Percentiles rank a stretch among this genome's conserved stretches.
phyloP scores from a whole-genome alignment of 2,113 vertebrate genomes.

The Mirza zaza region DNA sequence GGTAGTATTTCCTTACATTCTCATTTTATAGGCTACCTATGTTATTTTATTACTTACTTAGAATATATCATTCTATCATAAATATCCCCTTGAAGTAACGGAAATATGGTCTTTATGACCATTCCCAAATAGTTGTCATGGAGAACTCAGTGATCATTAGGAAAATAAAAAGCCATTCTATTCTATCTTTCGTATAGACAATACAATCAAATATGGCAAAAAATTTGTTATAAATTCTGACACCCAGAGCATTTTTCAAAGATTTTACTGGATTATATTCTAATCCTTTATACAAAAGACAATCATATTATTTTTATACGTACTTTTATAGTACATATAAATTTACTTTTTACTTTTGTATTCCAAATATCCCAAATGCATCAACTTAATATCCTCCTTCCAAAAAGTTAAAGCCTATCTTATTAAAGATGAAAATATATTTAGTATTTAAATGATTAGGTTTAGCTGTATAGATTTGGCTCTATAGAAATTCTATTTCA shows the following conservation, averaged over 20 bases:
- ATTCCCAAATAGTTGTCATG: not conserved
- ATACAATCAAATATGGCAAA: not conserved
- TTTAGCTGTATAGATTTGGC: constrained; percentile 44
- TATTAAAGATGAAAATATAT: constrained; percentile 65
- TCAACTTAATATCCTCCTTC: constrained; percentile 23
- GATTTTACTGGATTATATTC: not conserved
- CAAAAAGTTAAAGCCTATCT: constrained; percentile 20
- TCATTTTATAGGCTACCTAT: not conserved
- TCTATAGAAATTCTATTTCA: constrained; percentile 62
- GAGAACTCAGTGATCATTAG: not conserved
- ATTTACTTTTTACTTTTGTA: not conserved
- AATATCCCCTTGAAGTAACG: not conserved
- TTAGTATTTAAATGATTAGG: constrained; percentile 63
- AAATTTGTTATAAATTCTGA: not conserved
- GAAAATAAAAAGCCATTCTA: not conserved
- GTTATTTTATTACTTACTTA: not conserved
- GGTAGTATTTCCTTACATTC: not conserved
- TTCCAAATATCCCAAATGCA: constrained; percentile 35
- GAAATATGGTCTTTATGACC: not conserved
- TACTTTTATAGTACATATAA: not conserved
- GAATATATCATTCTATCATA: not conserved
- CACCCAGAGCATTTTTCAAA: not conserved
- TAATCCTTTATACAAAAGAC: not conserved
- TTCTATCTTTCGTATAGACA: not conserved
- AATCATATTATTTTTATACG: not conserved